phyloP scores from a whole-genome alignment of 2,113 vertebrate species.

The Callorhinus ursinus region DNA sequence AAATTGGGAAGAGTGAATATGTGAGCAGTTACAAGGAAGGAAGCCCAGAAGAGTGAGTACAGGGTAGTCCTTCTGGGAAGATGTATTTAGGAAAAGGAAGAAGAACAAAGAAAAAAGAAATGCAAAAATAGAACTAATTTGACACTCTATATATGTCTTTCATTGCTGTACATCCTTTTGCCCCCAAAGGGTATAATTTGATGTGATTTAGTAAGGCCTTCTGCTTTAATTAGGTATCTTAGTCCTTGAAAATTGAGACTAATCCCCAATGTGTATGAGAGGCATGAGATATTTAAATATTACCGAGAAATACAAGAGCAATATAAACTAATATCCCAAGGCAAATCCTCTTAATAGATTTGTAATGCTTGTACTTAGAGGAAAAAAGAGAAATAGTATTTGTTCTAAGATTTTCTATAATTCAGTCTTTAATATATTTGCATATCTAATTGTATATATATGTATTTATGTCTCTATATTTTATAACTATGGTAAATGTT shows the following conservation, averaged over 20 bases:
- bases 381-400: not conserved
- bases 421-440: constrained; percentile 21
- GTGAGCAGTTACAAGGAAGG: not conserved
- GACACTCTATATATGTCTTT: not conserved
- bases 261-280: not conserved
- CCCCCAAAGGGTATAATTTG: not conserved
- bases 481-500: not conserved
- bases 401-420: not conserved
- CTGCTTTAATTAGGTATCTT: constrained; percentile 49
- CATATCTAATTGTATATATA: not conserved
- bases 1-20: constrained; percentile 40
- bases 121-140: constrained; percentile 27
- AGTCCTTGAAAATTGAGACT: constrained; percentile 43
- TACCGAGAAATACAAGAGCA: constrained; percentile 20
- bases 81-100: not conserved
- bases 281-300: constrained; percentile 27
- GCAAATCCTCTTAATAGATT: not conserved
- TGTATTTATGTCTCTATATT: not conserved
- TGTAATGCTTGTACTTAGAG: not conserved
- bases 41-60: not conserved
- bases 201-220: constrained; percentile 2
- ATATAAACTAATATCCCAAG: not conserved
- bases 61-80: not conserved
- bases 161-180: not conserved
- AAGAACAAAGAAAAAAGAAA: constrained; percentile 5